Evolutionary conservation across 2,888 invertebrate species (phyloP), one percentile per base, ranked within the genome.

Genomic region (Cephus sareptanus): DNA sequence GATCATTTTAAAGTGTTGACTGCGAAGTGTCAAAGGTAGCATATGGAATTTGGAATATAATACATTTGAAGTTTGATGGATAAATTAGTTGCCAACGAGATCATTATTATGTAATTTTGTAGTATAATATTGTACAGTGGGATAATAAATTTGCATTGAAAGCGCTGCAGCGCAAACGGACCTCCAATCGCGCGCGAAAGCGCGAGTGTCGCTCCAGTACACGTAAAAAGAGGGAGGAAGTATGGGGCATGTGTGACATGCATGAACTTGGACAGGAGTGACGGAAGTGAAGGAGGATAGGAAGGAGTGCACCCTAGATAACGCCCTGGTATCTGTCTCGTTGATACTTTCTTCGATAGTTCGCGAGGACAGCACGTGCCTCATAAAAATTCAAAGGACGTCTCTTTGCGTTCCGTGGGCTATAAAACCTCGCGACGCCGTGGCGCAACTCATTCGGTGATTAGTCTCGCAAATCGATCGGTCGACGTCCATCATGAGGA

Each of bases 361-460:
- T 87, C 83, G 78, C 82, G 80, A 77, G 83, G 82, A 80, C 82
- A 84, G 85, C 90, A 89, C 90, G 90, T 90, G 76, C 81, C 85
- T 90, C 80, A 89, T 90, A 84, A 89, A 87, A 90, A 90, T 90
- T 89, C 90, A 87, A 78, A 76, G 76, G 56, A 76, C 90, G 89
- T 40, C 6, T 89, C 78, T 85, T 76, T 81, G 81, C 85, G 86
- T 84, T 79, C 86, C 87, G 86, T 83, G 87, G 86, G 84, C 87
- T 91, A 91, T 91, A 91, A 90, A 91, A 90, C 90, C 87, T 86
- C 86, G 87, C 85, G 85, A 87, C 88, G 84, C 84, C 84, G 87
- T 86, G 83, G 83, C 85, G 81, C 82, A 84, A 87, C 87, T 87
- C 92, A 91, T 90, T 91, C 91, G 90, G 89, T 89, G 87, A 86